A percentile compares a stretch with the other conserved stretches of the same genome.
Conservation (phyloP, 2,113 vertebrate species). For the Hippocampus comes region DNA sequence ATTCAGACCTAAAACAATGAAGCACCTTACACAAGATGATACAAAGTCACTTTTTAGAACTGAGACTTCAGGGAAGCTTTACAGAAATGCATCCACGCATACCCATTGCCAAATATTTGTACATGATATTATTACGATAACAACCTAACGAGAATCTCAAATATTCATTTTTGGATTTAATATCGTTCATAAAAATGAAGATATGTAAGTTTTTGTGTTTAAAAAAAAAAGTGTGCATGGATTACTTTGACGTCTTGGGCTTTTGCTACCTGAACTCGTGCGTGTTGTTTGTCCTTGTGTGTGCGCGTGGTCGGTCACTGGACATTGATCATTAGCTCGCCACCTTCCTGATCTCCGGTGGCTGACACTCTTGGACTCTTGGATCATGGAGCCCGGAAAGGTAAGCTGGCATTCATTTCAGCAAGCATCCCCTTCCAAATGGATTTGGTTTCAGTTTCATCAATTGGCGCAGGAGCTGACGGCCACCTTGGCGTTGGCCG, state of each 20-base stretch:
- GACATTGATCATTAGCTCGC: constrained; percentile 60
- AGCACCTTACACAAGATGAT: no score
- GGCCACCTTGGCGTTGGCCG: constrained; percentile 77
- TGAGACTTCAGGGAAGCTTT: no score
- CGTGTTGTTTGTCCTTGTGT: neutral
- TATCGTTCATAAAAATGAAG: no score
- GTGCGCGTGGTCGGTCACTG: constrained; percentile 28
- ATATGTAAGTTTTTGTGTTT: no score
- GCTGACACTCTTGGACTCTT: constrained; percentile 27
- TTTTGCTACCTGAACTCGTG: neutral
- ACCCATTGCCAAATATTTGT: no score
- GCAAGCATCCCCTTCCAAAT: neutral
- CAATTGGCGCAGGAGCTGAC: constrained; percentile 77
- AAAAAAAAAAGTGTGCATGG: neutral
- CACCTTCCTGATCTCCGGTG: neutral
- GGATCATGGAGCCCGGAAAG: constrained; percentile 68
- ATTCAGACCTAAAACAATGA: no score
- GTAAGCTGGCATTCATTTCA: constrained; percentile 30
- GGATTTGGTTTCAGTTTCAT: neutral
- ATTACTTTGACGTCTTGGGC: neutral
- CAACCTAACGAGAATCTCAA: no score
- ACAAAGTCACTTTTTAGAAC: no score
- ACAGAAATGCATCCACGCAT: no score
- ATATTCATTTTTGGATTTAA: no score
- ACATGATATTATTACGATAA: no score